A percentile compares a stretch with the other conserved stretches of the same genome.
These are phyloP conservation scores for Ceyx margarethae DNA, from an alignment of 2,113 vertebrate genomes.

Conservation along the genomic window DNA sequence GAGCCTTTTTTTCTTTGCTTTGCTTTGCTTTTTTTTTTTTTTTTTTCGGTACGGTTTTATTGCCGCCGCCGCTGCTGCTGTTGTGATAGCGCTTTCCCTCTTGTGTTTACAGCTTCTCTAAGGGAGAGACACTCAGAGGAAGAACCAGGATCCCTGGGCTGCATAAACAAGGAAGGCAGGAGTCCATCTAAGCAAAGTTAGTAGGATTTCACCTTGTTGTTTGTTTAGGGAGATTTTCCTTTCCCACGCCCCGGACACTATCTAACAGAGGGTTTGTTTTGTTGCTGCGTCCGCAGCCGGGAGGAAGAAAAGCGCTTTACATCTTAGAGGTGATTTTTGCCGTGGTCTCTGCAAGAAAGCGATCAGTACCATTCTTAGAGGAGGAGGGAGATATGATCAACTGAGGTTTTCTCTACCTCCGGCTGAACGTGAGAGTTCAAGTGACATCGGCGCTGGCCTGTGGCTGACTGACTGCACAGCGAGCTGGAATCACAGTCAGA, in stretches of 20 bases:
- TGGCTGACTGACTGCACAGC: constrained; percentile 20
- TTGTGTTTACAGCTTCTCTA: constrained; percentile 57
- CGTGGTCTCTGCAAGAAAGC: background rate
- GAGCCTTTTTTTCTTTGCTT: background rate
- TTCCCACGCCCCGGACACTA: background rate
- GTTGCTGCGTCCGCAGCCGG: background rate
- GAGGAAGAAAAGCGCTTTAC: background rate
- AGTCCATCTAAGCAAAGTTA: background rate
- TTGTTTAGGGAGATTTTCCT: constrained; percentile 20
- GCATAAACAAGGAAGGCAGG: constrained; percentile 13
- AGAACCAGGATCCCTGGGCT: constrained; percentile 26
- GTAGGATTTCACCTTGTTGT: constrained; percentile 56
- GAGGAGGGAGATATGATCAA: constrained; percentile 16
- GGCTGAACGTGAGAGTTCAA: constrained; percentile 49
- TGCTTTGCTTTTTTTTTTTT: background rate
- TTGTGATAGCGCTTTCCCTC: constrained; percentile 13
- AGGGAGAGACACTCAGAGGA: constrained; percentile 30
- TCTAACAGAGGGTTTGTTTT: constrained; percentile 4
- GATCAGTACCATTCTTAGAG: background rate
- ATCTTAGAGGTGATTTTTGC: background rate
- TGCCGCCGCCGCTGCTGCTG: constrained; percentile 25
- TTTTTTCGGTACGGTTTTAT: background rate
- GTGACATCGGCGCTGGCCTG: constrained; percentile 46
- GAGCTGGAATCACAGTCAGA: constrained; percentile 35
- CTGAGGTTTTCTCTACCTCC: constrained; percentile 49